Percentiles rank a stretch among this genome's conserved stretches.
phyloP scores from a whole-genome alignment of 2,113 vertebrate genomes.

The Laterallus jamaicensis region DNA sequence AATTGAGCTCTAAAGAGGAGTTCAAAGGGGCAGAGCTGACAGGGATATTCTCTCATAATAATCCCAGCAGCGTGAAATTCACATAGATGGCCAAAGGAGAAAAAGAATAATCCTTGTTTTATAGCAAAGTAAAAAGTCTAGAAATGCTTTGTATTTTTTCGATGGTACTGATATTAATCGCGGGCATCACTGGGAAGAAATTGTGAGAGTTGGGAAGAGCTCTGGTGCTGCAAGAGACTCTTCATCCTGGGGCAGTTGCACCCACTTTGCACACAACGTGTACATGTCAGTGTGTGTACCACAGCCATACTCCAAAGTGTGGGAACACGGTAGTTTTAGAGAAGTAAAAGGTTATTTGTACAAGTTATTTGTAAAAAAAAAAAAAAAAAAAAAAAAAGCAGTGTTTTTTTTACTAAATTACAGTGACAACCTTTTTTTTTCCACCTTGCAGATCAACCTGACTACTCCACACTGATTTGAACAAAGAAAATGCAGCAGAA shows the following conservation, averaged over 20 bases:
- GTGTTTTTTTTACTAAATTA: neutral
- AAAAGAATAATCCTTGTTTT: neutral
- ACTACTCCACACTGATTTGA: neutral
- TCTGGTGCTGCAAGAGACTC: neutral
- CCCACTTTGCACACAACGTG: neutral
- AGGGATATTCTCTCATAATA: neutral
- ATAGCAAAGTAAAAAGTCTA: neutral
- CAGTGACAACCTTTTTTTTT: fast-evolving
- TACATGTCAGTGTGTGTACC: neutral
- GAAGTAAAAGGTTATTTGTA: neutral
- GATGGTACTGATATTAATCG: neutral
- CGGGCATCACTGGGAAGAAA: neutral
- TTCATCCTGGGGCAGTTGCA: neutral
- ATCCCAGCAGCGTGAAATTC: neutral
- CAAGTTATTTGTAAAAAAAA: neutral
- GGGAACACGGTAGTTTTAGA: neutral
- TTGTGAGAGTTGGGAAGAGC: neutral
- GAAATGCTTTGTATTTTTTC: neutral
- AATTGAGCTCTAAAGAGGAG: neutral
- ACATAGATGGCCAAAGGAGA: neutral
- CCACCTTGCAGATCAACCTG: neutral
- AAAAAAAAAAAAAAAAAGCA: neutral
- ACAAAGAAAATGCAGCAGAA: neutral
- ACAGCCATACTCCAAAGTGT: neutral
- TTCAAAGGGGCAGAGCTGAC: neutral